Evolutionary conservation across 2,888 invertebrate species (phyloP), one percentile per base, ranked within the genome.

Genomic region (Tenthredo livida): DNA sequence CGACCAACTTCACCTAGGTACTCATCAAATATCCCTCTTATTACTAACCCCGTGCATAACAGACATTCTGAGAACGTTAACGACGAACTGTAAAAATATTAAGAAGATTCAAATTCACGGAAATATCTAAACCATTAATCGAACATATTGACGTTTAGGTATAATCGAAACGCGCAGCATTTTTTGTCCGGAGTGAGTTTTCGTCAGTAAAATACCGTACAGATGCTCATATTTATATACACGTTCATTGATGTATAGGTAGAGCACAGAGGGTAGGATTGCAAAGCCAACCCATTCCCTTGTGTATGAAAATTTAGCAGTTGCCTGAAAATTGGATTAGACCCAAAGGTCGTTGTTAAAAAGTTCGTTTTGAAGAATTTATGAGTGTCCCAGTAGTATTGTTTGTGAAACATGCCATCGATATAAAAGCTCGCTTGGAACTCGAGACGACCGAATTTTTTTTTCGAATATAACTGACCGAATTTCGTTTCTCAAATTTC

Each of bases 241-340:
- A 73, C n/a, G 65, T 73, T 37, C 6, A n/a, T 47, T 82, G 43
- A 50, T 33, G 40, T 65, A 77, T 40, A 65, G 33, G 33, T 33
- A 33, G 43, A 72, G n/a, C 25, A n/a, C n/a, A 29, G 37, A 61
- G 61, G 21, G 47, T 40, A 61, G 83, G 61, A 84, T 84, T 33
- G 86, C 65, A 25, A 65, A 82, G 65, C 58, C 78, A 37, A 58
- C 58, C 61, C 61, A 40, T 86, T 86, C 87, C 85, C 87, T 43
- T 67, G 87, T 84, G 86, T 83, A 88, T 87, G 87, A 85, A 88
- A 86, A 88, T 88, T 88, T 86, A 87, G 85, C 85, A 85, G 86
- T 84, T 85, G 86, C 85, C 86, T 85, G 85, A 84, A 87, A 88
- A 88, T 88, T 87, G 88, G 86, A 86, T 86, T 86, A 87, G 86